A percentile compares a stretch with the other conserved stretches of the same genome.
phyloP scores from a whole-genome alignment of 2,888 invertebrate species.

The Troides oblongomaculatus region DNA sequence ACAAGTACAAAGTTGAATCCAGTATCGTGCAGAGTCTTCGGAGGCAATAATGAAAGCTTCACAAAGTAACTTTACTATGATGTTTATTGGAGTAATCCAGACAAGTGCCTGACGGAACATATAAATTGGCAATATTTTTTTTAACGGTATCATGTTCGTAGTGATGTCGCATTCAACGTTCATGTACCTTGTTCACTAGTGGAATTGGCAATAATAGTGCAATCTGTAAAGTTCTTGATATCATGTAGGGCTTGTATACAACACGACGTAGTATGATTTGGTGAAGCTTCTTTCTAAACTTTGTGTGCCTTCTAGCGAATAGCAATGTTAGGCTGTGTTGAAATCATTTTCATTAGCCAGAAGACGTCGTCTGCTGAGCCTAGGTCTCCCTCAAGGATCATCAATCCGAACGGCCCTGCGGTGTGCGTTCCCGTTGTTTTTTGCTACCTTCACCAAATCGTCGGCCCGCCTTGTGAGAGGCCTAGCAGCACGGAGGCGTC shows the following conservation, averaged over 20 bases:
- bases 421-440: no score
- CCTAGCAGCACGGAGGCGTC: no score
- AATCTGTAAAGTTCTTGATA: conserved; percentile 32
- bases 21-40: conserved; percentile 54
- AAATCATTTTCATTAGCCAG: no score
- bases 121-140: conserved; percentile 78
- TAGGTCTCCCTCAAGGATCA: no score
- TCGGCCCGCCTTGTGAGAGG: no score
- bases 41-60: conserved; percentile 72
- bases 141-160: conserved; percentile 66
- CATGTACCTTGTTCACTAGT: conserved; percentile 43
- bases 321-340: conserved; percentile 67
- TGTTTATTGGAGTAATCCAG: conserved; percentile 79
- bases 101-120: conserved; percentile 79
- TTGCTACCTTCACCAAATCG: no score
- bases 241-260: conserved; percentile 36
- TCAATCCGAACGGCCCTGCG: no score
- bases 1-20: conserved; percentile 67
- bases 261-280: conserved; percentile 53
- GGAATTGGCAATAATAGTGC: conserved; percentile 37
- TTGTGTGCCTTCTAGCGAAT: conserved; percentile 80
- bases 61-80: conserved; percentile 75
- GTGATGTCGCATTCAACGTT: conserved; percentile 66
- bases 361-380: no score
- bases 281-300: conserved; percentile 79